Evolutionary conservation across 2,888 invertebrate genomes (phyloP).

Genomic region (Machimus atricapillus): DNA sequence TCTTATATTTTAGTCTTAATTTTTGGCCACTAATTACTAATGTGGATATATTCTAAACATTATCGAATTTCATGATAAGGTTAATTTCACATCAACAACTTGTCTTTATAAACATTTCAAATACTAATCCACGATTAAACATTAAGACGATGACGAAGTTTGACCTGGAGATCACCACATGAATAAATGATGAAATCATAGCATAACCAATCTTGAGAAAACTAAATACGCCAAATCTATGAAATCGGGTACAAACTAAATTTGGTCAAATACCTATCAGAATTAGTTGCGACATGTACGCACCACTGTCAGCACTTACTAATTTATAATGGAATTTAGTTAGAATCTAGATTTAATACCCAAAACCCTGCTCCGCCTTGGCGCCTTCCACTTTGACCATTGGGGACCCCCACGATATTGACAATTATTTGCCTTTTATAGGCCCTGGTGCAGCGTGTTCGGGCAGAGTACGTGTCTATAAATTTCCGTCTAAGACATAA

Average conservation of each 20-base stretch:
- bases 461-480: not conserved
- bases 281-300: not conserved
- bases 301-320: not conserved
- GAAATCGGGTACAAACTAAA: not conserved
- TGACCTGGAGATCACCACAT: not conserved
- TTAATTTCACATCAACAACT: not conserved
- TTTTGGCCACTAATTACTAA: not conserved
- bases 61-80: not conserved
- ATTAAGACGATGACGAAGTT: not conserved
- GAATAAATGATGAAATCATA: not conserved
- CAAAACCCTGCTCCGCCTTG: not conserved
- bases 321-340: not conserved
- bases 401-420: not conserved
- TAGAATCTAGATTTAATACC: not conserved
- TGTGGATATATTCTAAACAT: not conserved
- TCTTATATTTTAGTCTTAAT: no score
- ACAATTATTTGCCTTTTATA: not conserved
- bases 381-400: not conserved
- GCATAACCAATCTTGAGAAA: not conserved
- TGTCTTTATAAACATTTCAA: not conserved
- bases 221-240: not conserved
- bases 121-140: not conserved
- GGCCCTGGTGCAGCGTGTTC: not conserved
- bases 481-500: conserved; percentile 1
- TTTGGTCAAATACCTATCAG: not conserved